Evolutionary conservation across 1,140 invertebrate genomes (phyloP), one percentile per base, ranked within the genome.

Genomic region (Paralvinella palmiformis): DNA sequence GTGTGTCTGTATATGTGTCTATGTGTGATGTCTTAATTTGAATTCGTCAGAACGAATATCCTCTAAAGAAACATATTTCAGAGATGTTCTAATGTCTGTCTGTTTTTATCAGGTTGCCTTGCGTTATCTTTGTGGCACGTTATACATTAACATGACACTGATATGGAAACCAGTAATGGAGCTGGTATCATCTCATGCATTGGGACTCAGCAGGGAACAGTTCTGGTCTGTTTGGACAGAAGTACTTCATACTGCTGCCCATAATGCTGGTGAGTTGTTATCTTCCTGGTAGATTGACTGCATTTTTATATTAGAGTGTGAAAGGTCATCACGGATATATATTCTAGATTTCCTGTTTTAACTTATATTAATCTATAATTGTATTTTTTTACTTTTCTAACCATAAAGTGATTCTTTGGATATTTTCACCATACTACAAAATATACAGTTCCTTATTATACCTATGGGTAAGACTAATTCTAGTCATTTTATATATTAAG

Each of bases 61-160:
- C n/a, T n/a, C n/a, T n/a, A n/a, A n/a, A n/a, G n/a, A n/a, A n/a
- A n/a, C n/a, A n/a, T n/a, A n/a, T n/a, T n/a, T n/a, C n/a, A n/a
- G n/a, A n/a, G n/a, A n/a, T n/a, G n/a, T n/a, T n/a, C n/a, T n/a
- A n/a, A 52, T 10, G 24, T 57, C 20, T 55, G 31, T 27, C 59
- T 57, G 81, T 83, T 68, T 83, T 85, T 72, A 73, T 10, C 72
- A 86, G 72, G 78, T 85, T 53, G 85, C 88, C 0, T 72, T 96
- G 2, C 83, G 87, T 58, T 93, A 90, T 74, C 82, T 94, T 62
- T 82, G 95, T 6, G 91, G 92, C 6, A 84, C 87, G 64, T 78
- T 96, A 2, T 92, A 89, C 75, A 81, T 90, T 2, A 96, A 96
- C 75, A 95, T 96, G 68, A 89, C 89, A 70, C 79, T 92, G 24